A percentile compares a stretch with the other conserved stretches of the same genome.
Evolutionary conservation across 2,888 invertebrate species (phyloP).

Genomic region (Rosalia funebris): DNA sequence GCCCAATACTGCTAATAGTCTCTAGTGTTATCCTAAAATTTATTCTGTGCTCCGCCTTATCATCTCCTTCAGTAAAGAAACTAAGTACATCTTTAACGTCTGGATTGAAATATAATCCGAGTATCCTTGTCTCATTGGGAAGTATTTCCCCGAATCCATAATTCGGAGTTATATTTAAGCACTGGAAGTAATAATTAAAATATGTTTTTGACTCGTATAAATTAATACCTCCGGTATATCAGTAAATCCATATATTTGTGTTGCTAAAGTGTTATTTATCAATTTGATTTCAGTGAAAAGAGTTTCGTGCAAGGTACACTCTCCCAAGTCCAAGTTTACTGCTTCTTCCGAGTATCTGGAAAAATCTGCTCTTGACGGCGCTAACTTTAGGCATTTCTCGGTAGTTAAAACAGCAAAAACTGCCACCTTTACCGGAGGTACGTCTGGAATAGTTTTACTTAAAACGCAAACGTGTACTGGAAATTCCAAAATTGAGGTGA

Average conservation of each 20-base stretch:
- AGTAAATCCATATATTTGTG: conserved; percentile 45
- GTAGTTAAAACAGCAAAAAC: conserved; percentile 42
- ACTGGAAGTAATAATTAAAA: conserved; percentile 28
- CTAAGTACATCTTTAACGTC: conserved; percentile 38
- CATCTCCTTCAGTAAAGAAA: conserved; percentile 27
- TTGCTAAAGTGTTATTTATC: conserved; percentile 35
- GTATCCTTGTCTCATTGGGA: conserved; percentile 34
- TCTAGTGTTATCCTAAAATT: conserved; percentile 36
- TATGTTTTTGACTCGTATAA: neutral
- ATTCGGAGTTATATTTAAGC: conserved; percentile 42
- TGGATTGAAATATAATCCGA: conserved; percentile 40
- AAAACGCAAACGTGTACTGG: conserved; percentile 36
- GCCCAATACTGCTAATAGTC: conserved; percentile 34
- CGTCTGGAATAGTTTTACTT: conserved; percentile 38
- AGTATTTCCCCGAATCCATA: conserved; percentile 43
- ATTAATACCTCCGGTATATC: conserved; percentile 45
- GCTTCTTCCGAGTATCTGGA: conserved; percentile 30
- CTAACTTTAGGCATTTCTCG: conserved; percentile 34
- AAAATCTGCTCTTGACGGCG: conserved; percentile 9
- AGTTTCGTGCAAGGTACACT: conserved; percentile 44
- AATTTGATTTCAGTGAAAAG: conserved; percentile 39
- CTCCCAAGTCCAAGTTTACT: conserved; percentile 40
- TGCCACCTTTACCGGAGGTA: conserved; percentile 39
- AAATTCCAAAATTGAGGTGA: conserved; percentile 42
- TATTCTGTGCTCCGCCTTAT: conserved; percentile 26